phyloP scores from a whole-genome alignment of 2,888 invertebrate genomes.

The Heliconius erato region DNA sequence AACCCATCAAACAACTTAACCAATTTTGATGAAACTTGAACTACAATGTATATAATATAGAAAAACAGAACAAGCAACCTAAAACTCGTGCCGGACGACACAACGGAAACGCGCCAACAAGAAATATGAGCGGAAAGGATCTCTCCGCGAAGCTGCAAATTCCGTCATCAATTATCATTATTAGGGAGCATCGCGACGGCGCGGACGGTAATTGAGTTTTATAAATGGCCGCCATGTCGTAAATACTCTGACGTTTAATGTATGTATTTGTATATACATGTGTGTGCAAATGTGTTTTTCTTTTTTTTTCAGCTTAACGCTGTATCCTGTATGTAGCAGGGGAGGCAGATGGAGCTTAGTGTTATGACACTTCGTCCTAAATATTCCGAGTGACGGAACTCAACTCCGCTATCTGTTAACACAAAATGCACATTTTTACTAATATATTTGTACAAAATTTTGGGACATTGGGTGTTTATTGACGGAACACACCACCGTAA shows the following conservation, averaged over 20 bases:
- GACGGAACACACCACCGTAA: background rate
- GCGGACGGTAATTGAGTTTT: constrained; percentile 81
- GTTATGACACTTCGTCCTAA: no score
- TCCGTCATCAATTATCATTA: constrained; percentile 86
- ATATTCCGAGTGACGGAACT: no score
- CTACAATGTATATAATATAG: no score
- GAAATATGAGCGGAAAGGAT: constrained; percentile 80
- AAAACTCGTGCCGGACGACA: background rate
- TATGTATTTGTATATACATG: background rate
- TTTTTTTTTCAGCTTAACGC: no score
- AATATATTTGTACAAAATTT: background rate
- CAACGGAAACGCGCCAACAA: constrained; percentile 68
- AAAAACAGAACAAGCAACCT: background rate
- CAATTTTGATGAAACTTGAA: no score
- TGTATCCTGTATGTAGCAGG: no score
- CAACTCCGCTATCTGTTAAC: no score
- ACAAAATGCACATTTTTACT: background rate
- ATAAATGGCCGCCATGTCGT: constrained; percentile 79
- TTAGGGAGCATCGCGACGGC: constrained; percentile 73
- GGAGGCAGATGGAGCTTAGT: no score
- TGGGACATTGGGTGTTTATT: background rate
- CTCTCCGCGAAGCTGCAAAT: constrained; percentile 85
- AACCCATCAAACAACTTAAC: no score
- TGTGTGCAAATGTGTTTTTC: background rate
- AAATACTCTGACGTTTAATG: constrained; percentile 59